These are phyloP conservation scores for Pocota personata DNA, from an alignment of 2,888 invertebrate genomes.

Conservation along the genomic window DNA sequence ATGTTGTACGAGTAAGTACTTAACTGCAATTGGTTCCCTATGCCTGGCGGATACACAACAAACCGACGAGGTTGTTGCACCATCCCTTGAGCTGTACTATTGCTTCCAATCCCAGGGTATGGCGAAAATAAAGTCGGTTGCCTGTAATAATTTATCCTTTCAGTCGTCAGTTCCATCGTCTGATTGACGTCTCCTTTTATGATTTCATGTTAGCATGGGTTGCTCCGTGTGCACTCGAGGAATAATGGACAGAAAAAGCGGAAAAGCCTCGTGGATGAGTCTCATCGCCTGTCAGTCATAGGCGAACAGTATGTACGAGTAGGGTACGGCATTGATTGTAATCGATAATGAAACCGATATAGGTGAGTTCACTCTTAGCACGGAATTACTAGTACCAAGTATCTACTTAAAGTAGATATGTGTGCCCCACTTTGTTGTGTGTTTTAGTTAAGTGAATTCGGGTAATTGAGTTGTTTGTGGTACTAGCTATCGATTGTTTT, in stretches of 20 bases:
- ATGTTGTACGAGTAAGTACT: conserved; percentile 49
- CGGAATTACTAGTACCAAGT: conserved; percentile 33
- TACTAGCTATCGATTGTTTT: conserved; percentile 43
- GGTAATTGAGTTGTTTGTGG: conserved; percentile 70
- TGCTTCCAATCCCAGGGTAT: background rate
- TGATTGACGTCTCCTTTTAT: conserved; percentile 73
- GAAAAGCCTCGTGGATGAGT: conserved; percentile 8
- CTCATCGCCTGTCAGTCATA: conserved; percentile 64
- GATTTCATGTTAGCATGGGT: conserved; percentile 58
- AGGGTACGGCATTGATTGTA: conserved; percentile 52
- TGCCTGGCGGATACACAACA: conserved; percentile 18
- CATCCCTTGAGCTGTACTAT: background rate
- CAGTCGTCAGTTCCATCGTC: conserved; percentile 63
- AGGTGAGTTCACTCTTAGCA: conserved; percentile 55
- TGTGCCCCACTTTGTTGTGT: conserved; percentile 10
- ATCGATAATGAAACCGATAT: conserved; percentile 56
- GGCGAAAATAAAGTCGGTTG: conserved; percentile 51
- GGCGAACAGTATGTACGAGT: conserved; percentile 33
- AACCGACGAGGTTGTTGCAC: conserved; percentile 61
- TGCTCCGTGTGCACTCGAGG: conserved; percentile 24
- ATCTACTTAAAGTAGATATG: background rate
- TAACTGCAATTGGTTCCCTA: conserved; percentile 60
- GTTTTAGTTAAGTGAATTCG: conserved; percentile 37
- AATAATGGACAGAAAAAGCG: background rate
- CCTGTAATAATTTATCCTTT: conserved; percentile 70